Base-by-base conservation (phyloP, 2,113 vertebrate species). In the Suricata suricatta region DNA sequence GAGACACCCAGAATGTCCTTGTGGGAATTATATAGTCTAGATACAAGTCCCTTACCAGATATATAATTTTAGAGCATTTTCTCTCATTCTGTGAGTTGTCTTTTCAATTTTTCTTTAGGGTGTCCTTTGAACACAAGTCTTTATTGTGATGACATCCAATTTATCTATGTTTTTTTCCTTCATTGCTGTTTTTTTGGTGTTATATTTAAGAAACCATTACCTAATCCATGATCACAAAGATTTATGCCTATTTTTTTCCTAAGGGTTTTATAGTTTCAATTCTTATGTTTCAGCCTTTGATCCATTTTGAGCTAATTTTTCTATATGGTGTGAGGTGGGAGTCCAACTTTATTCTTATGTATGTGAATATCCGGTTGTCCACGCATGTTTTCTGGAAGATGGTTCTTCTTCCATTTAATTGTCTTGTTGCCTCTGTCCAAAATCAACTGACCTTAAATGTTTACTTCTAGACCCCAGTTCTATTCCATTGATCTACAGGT, bases 101-200 rank as follows among this genome's bases (percentile, higher is more conserved):
- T 84, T 89, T 57, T 69, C 72, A 63, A 5, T 80, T 91, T 86
- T 63, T 79, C 50, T 89, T 69, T 72, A 68, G 71, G 47, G 15
- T 85, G n/a, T 25, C 21, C 31, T 72, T 71, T 85, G 54, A 90
- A 64, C 41, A 84, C 21, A 79, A 82, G 27, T 44, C 41, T 81
- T 72, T 74, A 84, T 77, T 89, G 50, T 79, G 71, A 85, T 27
- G 72, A 63, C 44, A 21, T 54, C 52, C 6, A 25, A 12, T 85
- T 47, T 38, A 35, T 35, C 54, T 54, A 54, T 19, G 16, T 19
- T 54, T 54, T 38, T 31, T 60, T 68, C 9, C 82, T 52, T 72
- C 60, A 38, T 69, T 57, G 19, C 14, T 81, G 25, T 76, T 81
- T 96, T 96, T 88, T 79, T 29, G 47, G 60, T 68, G 76, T 96